Conservation (phyloP, 2,888 invertebrate genomes). For the Cylloceria caligata region DNA sequence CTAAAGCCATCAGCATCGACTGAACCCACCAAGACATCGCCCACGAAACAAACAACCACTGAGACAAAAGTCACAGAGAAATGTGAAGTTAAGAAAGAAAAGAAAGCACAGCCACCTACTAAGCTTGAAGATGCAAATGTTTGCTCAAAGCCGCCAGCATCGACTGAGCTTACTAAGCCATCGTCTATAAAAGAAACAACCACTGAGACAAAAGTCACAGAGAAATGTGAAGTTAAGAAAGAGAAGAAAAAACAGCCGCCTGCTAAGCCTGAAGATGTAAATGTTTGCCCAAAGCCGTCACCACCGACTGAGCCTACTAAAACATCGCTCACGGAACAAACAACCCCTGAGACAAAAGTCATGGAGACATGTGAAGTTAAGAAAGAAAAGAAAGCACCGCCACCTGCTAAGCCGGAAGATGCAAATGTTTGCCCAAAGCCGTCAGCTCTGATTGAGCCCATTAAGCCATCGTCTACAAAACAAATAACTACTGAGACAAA, state of each 20-base stretch:
- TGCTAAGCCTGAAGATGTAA: conserved; percentile 16
- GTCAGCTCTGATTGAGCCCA: not conserved
- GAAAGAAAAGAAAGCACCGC: not conserved
- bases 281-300: conserved; percentile 4
- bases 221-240: conserved; percentile 10
- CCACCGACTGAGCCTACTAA: not conserved
- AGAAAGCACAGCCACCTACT: not conserved
- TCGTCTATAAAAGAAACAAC: not conserved
- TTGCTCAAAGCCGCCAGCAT: not conserved
- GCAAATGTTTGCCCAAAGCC: not conserved
- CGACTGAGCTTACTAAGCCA: not conserved
- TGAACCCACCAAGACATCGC: not conserved
- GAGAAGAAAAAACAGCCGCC: not conserved
- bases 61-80: not conserved
- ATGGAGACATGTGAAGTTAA: not conserved
- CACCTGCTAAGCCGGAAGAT: conserved; percentile 1
- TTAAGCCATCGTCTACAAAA: not conserved
- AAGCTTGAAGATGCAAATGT: not conserved
- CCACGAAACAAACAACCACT: not conserved
- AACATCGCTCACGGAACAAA: not conserved
- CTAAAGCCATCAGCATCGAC: not conserved
- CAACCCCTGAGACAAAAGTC: not conserved
- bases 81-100: not conserved
- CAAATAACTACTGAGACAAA: not conserved
- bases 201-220: not conserved